Conservation (phyloP, 2,888 invertebrate genomes). For the Drosophila subsilvestris region DNA sequence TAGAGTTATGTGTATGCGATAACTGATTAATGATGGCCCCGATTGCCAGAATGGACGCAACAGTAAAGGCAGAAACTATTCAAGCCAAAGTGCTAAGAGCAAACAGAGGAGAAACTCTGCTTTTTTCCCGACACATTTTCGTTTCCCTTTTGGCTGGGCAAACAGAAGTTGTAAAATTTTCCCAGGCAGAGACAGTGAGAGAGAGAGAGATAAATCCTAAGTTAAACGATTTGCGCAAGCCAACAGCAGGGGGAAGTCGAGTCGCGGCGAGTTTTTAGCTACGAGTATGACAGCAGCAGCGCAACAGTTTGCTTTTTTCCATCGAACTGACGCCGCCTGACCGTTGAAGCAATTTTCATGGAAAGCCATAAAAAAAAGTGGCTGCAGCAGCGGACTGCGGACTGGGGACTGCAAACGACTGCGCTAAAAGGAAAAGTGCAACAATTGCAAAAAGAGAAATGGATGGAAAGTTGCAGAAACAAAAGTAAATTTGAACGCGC, state of each 20-base stretch:
- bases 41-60: conserved; percentile 29
- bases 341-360: conserved; percentile 67
- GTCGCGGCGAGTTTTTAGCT: conserved; percentile 48
- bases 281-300: conserved; percentile 42
- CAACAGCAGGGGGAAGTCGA: conserved; percentile 28
- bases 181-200: conserved; percentile 13
- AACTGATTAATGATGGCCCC: conserved; percentile 49
- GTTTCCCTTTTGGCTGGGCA: not conserved
- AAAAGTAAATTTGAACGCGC: conserved; percentile 64
- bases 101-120: not conserved
- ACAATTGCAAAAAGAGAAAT: conserved; percentile 68
- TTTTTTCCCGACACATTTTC: not conserved
- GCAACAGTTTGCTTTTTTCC: conserved; percentile 68
- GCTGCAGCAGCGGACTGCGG: conserved; percentile 36
- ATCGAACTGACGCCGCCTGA: conserved; percentile 56
- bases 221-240: conserved; percentile 46
- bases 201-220: conserved; percentile 35
- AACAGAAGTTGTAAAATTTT: conserved; percentile 11
- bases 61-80: conserved; percentile 17
- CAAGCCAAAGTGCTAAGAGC: conserved; percentile 6
- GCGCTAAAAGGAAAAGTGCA: conserved; percentile 75
- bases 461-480: conserved; percentile 71
- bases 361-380: conserved; percentile 72
- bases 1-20: conserved; percentile 43
- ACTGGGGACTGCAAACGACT: conserved; percentile 25